These are phyloP conservation scores for Meteorus cinctellus DNA, from an alignment of 2,888 invertebrate species.

Conservation along the genomic window DNA sequence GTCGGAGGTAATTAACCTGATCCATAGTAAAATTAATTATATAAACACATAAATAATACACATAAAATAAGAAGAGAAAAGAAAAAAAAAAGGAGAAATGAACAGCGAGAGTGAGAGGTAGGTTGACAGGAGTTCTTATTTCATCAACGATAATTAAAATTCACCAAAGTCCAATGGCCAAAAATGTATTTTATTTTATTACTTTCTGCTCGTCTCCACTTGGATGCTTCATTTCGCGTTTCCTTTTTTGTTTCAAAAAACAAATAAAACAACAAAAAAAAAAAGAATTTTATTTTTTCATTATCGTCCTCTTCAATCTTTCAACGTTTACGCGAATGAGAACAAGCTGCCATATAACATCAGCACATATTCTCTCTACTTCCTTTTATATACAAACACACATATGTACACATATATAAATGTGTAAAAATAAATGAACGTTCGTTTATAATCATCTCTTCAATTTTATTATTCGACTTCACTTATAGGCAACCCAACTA, in stretches of 20 bases:
- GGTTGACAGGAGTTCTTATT: background rate
- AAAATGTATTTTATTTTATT: conserved; percentile 19
- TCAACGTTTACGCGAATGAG: conserved; percentile 17
- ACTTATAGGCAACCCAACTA: conserved; percentile 9
- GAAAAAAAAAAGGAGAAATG: background rate
- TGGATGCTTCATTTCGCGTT: background rate
- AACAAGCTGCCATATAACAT: conserved; percentile 8
- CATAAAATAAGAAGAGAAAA: background rate
- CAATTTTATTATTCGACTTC: conserved; percentile 18
- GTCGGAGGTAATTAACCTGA: background rate
- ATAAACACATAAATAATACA: background rate
- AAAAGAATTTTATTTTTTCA: conserved; percentile 1
- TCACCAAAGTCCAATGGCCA: background rate
- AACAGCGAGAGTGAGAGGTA: background rate
- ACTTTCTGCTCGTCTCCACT: background rate
- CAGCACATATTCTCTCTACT: conserved; percentile 2
- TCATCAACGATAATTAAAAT: conserved; percentile 16
- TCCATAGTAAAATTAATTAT: background rate
- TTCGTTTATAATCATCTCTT: conserved; percentile 14
- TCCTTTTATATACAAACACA: background rate
- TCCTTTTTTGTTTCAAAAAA: background rate
- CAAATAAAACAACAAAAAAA: no score
- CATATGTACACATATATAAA: background rate
- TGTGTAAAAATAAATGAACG: background rate
- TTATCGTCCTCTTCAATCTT: conserved; percentile 9